These are phyloP conservation scores for Mactromeris polynyma DNA, from an alignment of 2,888 invertebrate species.

Conservation along the genomic window DNA sequence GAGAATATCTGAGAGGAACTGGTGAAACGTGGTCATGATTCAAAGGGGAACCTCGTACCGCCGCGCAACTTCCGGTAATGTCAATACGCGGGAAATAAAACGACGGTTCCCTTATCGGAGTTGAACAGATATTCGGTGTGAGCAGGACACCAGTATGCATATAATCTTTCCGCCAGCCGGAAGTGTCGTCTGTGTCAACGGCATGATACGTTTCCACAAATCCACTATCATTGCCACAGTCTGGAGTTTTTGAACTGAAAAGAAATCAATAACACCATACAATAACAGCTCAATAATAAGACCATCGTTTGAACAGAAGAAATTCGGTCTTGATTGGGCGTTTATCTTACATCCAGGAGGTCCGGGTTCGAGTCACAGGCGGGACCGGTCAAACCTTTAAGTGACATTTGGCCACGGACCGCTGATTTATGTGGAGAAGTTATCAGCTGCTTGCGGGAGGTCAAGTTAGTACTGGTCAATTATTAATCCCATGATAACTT, in stretches of 20 bases:
- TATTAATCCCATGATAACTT: no score
- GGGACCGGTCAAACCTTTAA: no score
- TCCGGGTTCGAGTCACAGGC: no score
- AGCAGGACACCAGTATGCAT: neutral
- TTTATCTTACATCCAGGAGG: no score
- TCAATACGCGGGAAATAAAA: neutral
- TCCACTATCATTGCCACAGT: slow-evolving; percentile 57
- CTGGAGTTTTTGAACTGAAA: slow-evolving; percentile 31
- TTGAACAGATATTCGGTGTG: neutral
- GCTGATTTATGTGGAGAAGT: no score
- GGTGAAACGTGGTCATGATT: neutral
- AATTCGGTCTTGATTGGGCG: no score
- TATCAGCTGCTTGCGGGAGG: no score
- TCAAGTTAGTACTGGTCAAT: no score
- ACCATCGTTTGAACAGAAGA: no score
- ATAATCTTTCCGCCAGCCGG: neutral
- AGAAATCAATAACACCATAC: no score
- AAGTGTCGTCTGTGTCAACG: slow-evolving; percentile 21
- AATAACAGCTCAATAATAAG: no score
- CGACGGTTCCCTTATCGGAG: neutral
- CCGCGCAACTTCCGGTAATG: neutral
- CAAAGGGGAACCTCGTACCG: neutral
- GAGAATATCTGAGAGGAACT: neutral
- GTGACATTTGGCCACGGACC: no score
- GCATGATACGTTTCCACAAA: slow-evolving; percentile 45